A percentile compares a stretch with the other conserved stretches of the same genome.
Conservation (phyloP, 2,797 vertebrate genomes). For the Distichodus sexfasciatus region DNA sequence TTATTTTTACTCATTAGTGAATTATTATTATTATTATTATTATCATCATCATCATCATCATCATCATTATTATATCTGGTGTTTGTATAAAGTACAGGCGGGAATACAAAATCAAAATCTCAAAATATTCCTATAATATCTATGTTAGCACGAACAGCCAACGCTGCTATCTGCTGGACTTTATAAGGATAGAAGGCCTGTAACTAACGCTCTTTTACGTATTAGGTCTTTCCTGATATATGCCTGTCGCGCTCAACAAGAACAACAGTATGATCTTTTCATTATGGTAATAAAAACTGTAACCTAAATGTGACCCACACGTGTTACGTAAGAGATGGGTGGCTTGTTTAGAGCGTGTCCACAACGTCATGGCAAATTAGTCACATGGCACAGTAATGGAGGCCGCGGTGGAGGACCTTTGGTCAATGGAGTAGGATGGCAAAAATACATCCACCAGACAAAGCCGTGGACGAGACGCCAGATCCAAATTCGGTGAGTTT, state of each 20-base stretch:
- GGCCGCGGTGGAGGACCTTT: slow-evolving; percentile 22
- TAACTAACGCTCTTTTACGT: background rate
- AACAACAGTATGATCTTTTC: no score
- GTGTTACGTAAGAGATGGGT: background rate
- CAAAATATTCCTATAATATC: background rate
- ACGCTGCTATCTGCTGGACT: slow-evolving; percentile 23
- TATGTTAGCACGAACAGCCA: background rate
- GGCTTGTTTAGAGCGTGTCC: background rate
- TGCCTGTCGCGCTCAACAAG: background rate
- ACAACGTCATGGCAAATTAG: background rate
- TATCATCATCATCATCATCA: background rate
- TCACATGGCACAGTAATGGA: slow-evolving; percentile 39
- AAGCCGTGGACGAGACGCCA: background rate
- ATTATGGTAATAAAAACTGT: no score
- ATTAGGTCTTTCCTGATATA: background rate
- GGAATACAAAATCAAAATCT: no score
- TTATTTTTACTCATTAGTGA: no score
- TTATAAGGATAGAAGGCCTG: background rate
- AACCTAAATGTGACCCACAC: no score
- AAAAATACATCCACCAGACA: background rate
- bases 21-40: background rate
- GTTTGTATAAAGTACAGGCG: background rate
- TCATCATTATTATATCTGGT: background rate
- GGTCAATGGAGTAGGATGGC: slow-evolving; percentile 30
- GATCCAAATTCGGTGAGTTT: no score